Evolutionary conservation across 2,888 invertebrate species (phyloP), one percentile per base, ranked within the genome.

Genomic region (Aquatica leii): DNA sequence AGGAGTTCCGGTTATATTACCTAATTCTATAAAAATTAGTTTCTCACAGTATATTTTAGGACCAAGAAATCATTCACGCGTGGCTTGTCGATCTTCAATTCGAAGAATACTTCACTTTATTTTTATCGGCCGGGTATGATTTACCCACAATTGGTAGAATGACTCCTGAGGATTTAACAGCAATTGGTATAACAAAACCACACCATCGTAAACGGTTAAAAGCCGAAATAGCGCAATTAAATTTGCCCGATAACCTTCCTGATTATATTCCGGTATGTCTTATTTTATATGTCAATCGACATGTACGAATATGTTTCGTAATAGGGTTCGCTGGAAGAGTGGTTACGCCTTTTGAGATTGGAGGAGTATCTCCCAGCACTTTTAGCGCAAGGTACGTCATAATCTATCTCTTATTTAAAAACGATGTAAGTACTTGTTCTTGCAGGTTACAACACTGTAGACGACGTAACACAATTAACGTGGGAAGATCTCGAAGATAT

Each of bases 401-500:
- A 24, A 24, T 24, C 4, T 24, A 24, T 24, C 4, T 6, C 3
- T 18, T 18, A 5, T 46, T 17, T 46, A n/a, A 46, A 46, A 11
- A 17, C 11, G 1, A 11, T 46, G 24, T 20, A 17, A 46, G 20
- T 46, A 14, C 12, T 40, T 17, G 43, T 2, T 12, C 1, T 46
- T 46, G n/a, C 46, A 46, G 46, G 96, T 48, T 98, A 97, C 84
- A 90, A 92, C 76, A 93, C 94, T 5, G 94, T 99, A 41, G 94
- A 96, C 75, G 93, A 95, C 82, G 94, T 98, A 58, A 94, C 95
- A 31, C 95, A 97, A 78, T 88, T 99, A 57, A 95, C 95, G 63
- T 98, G 98, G 97, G 99, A 99, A 80, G 99, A 99, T 84, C 87
- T 99, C 78, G 98, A 99, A 84, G 98, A 99, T 79, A 96, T 98